Evolutionary conservation across 2,888 invertebrate species (phyloP), one percentile per base, ranked within the genome.

Genomic region (Lapara coniferarum): DNA sequence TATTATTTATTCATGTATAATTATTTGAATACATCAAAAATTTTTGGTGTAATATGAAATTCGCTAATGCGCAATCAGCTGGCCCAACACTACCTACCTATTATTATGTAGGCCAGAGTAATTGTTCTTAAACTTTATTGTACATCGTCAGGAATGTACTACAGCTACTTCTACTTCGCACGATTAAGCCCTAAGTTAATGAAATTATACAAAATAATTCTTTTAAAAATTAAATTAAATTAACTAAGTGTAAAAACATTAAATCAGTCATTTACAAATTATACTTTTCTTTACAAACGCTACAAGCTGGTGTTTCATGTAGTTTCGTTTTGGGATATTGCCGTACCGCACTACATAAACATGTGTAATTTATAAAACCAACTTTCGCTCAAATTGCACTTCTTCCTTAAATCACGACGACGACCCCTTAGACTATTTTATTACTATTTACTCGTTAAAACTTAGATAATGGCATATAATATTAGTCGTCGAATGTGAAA

Each of bases 101-200:
- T 79, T 76, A 79, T 81, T 79, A 80, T 77, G 76, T 88, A 87
- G 89, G 89, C 88, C 89, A 85, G 83, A 72, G 70, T 70, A 72
- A 79, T 81, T 81, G 77, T 80, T 83, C 78, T 80, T 81, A 82
- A 81, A 76, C 79, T 80, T 80, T 87, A 89, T 89, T 87, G 92
- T 92, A 92, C 92, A 92, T 91, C 74, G 57, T 87, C 85, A 87
- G 92, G 92, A 92, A 92, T 92, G 93, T 92, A 93, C 92, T 88
- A 87, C 81, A 81, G 81, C 87, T 89, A 88, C 77, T 68, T 75
- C 89, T 90, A 90, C 83, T 83, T 85, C 87, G 82, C 85, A 81
- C 81, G 66, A 84, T 80, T 81, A 81, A 75, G 74, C 78, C 76
- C 75, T 75, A 75, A 81, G 75, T 77, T 81, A 78, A 81, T 80